These are phyloP conservation scores for Operophtera brumata DNA, from an alignment of 2,888 invertebrate genomes.

Conservation along the genomic window DNA sequence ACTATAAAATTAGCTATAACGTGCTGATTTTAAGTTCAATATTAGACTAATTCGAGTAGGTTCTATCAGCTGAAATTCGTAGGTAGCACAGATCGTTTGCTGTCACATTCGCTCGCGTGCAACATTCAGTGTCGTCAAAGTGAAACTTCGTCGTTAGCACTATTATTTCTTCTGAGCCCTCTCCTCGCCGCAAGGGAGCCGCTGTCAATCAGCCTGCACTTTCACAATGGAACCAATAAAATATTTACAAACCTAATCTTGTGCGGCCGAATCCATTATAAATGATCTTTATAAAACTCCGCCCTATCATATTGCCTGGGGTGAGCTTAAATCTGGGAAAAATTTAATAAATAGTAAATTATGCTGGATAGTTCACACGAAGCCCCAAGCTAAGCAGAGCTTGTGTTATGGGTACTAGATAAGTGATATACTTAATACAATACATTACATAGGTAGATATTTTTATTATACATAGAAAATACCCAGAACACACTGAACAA, in stretches of 20 bases:
- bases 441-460: too few relatives aligned
- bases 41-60: not conserved
- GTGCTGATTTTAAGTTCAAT: not conserved
- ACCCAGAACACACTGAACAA: too few relatives aligned
- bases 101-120: not conserved
- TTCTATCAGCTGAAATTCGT: not conserved
- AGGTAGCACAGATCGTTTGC: not conserved
- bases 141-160: not conserved
- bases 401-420: too few relatives aligned
- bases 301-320: slow-evolving; percentile 56
- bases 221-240: slow-evolving; percentile 69
- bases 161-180: slow-evolving; percentile 35
- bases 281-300: slow-evolving; percentile 58
- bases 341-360: too few relatives aligned
- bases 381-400: too few relatives aligned
- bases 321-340: slow-evolving; percentile 38
- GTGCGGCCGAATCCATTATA: slow-evolving; percentile 72
- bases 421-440: too few relatives aligned
- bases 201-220: slow-evolving; percentile 71
- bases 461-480: too few relatives aligned
- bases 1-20: not conserved
- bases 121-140: not conserved
- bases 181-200: slow-evolving; percentile 49
- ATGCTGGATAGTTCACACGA: too few relatives aligned
- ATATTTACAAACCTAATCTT: slow-evolving; percentile 76